Evolutionary conservation across 1,140 invertebrate species (phyloP).

Genomic region (Dendrolimus punctatus): DNA sequence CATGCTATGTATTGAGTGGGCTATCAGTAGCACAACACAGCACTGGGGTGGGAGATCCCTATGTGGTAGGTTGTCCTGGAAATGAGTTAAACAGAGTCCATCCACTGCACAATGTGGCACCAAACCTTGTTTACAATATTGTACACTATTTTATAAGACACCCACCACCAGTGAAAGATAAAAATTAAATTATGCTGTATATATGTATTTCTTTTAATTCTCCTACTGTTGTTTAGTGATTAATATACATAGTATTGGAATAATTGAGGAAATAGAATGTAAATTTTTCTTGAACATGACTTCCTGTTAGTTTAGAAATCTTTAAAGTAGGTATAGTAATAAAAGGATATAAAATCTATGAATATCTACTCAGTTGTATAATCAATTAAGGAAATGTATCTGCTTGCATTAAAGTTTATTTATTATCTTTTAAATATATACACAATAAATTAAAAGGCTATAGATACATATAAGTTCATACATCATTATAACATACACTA

Average conservation of each 20-base stretch:
- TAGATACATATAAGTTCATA: not conserved
- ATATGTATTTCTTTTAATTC: constrained; percentile 1
- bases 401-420: too few species aligned
- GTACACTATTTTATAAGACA: constrained; percentile 62
- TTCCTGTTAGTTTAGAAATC: too few species aligned
- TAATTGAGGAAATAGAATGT: too few species aligned
- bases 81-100: constrained; percentile 65
- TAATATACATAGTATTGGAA: too few species aligned
- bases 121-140: constrained; percentile 62
- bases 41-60: constrained; percentile 67
- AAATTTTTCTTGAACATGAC: too few species aligned
- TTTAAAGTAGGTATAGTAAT: too few species aligned
- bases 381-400: too few species aligned
- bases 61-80: constrained; percentile 44
- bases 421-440: constrained; percentile 2
- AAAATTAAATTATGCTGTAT: constrained; percentile 26
- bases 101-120: constrained; percentile 64
- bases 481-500: not conserved
- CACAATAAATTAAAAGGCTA: not conserved
- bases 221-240: too few species aligned
- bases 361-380: too few species aligned
- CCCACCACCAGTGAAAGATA: constrained; percentile 53
- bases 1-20: constrained; percentile 97
- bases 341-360: too few species aligned
- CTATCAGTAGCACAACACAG: constrained; percentile 94